phyloP scores from a whole-genome alignment of 2,113 vertebrate genomes.

The Urocynchramus pylzowi region DNA sequence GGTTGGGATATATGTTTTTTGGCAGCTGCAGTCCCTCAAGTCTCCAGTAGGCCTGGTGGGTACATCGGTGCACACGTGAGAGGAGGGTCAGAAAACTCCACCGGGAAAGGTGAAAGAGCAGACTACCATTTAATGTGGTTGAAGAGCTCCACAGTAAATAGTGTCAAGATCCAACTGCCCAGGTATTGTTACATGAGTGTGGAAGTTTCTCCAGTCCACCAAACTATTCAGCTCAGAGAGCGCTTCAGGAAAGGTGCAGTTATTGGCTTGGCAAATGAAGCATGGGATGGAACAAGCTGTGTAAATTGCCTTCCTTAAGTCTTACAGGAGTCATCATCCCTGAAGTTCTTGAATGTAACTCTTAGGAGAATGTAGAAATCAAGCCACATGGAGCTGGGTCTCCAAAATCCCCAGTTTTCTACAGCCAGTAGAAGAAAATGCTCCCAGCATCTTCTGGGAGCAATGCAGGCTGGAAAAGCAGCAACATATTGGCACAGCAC shows the following conservation, averaged over 20 bases:
- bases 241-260: background rate
- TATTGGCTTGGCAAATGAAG: background rate
- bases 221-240: background rate
- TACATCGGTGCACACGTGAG: rapidly evolving
- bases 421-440: background rate
- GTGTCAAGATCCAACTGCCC: background rate
- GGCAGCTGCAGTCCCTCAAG: background rate
- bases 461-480: background rate
- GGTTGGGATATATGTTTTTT: background rate
- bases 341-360: background rate
- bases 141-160: background rate
- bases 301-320: background rate
- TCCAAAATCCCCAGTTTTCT: background rate
- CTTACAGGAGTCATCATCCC: background rate
- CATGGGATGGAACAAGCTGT: background rate
- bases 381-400: rapidly evolving
- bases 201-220: background rate
- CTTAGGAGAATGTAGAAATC: background rate
- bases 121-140: background rate
- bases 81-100: background rate
- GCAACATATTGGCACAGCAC: background rate
- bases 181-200: background rate
- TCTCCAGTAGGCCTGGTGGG: background rate
- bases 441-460: background rate
- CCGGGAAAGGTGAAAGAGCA: background rate